phyloP scores from a whole-genome alignment of 2,797 vertebrate genomes.

The Trichosurus vulpecula region DNA sequence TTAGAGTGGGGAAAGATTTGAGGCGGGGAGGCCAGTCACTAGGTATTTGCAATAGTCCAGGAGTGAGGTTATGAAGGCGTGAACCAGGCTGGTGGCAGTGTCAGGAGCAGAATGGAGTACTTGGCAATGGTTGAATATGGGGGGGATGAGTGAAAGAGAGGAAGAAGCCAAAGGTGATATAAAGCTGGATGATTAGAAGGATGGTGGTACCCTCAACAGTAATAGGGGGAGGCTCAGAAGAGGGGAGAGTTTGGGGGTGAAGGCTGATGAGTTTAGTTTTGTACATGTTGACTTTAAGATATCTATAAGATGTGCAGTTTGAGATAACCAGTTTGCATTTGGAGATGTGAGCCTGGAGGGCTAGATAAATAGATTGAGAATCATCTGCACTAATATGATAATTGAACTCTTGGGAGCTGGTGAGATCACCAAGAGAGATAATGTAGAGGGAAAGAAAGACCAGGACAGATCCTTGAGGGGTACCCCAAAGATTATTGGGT shows the following conservation, averaged over 20 bases:
- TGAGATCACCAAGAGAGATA: not conserved
- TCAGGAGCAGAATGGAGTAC: not conserved
- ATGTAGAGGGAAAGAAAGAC: not conserved
- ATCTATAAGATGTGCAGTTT: not conserved
- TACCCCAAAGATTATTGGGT: not conserved
- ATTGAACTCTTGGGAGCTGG: not conserved
- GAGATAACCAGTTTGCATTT: not conserved
- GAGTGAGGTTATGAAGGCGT: not conserved
- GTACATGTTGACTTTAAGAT: not conserved
- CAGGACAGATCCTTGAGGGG: not conserved
- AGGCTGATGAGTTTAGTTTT: not conserved
- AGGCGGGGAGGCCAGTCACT: not conserved
- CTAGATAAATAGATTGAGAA: not conserved
- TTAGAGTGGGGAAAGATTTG: not conserved
- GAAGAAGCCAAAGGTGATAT: not conserved
- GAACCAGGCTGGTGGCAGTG: not conserved
- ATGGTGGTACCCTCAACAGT: not conserved
- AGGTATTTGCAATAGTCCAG: not conserved
- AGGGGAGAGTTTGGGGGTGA: not conserved
- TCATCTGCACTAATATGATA: not conserved
- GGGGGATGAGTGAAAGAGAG: not conserved
- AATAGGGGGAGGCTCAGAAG: not conserved
- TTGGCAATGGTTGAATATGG: not conserved
- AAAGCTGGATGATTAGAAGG: not conserved
- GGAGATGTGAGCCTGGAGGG: not conserved